Percentiles rank a stretch among this genome's conserved stretches.
Evolutionary conservation across 2,888 invertebrate species (phyloP).

Genomic region (Gisinianus flammeolus): DNA sequence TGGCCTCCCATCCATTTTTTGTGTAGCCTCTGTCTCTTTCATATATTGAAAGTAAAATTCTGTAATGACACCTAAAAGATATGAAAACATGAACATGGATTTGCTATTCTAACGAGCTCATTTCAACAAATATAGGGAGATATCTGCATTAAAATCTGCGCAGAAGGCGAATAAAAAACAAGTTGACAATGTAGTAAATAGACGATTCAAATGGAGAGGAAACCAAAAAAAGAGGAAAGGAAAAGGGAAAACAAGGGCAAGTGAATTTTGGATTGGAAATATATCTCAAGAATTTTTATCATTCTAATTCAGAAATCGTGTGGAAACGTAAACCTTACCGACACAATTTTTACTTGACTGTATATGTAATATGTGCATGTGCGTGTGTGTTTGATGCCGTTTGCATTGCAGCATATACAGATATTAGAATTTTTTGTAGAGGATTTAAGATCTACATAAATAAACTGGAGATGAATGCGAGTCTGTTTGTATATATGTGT

Average conservation of each 20-base stretch:
- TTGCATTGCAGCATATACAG: neutral
- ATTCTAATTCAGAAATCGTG: neutral
- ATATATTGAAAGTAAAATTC: conserved; percentile 4
- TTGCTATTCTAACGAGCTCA: neutral
- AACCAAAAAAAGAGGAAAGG: no score
- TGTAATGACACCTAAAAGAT: neutral
- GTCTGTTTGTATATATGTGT: no score
- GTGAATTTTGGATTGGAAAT: conserved; percentile 1
- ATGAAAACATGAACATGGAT: neutral
- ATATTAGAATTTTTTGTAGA: neutral
- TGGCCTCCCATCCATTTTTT: neutral
- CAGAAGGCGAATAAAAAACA: neutral
- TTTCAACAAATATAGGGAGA: neutral
- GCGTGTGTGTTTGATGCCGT: no score
- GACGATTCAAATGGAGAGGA: neutral
- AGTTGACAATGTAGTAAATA: neutral
- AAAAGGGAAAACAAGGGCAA: no score
- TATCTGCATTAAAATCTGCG: neutral
- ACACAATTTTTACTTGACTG: no score
- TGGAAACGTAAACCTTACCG: neutral
- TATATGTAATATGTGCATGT: no score
- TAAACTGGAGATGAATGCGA: no score
- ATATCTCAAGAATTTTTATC: neutral
- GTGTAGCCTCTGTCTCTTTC: neutral
- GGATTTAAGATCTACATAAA: neutral